Base-by-base conservation (phyloP, 2,888 invertebrate genomes). In the Xylophagus ater region DNA sequence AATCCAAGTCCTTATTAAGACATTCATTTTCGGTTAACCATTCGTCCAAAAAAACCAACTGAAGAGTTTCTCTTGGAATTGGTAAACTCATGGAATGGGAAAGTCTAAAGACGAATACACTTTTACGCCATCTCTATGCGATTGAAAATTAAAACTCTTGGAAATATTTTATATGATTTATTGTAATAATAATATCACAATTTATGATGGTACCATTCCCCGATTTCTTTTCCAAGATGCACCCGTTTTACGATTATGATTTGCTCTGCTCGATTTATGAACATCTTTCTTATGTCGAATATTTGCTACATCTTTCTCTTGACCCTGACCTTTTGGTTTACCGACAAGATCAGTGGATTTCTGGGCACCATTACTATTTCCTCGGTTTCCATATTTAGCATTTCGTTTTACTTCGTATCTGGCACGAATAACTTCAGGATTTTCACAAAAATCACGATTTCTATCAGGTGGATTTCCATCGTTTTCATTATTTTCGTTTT, bases 251-350 rank as follows among this genome's bases (percentile, higher is more conserved):
- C 89, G 70, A 62, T 78, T 86, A 64, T 89, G 88, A 67, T 89
- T 89, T 1, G 72, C 84, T 25, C 77, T 68, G 0, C 74, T 62
- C 0, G 80, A 74, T 64, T 92, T 93, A 54, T 85, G 67, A 14
- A 73, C 73, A 53, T 78, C 84, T 56, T 93, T 93, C 49, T 75
- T 74, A n/a, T 79, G 73, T 15, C 89, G 69, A 58, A 76, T 87
- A 12, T 69, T 62, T 0, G 78, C 43, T 0, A 85, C 83, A 1
- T 77, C 74, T 48, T 81, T 78, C 4, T 81, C 78, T 59, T 92
- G 92, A 0, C 88, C 89, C 56, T 87, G 84, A 0, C 88, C 88
- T 60, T 78, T 82, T 0, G 82, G 70, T 51, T 76, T 78, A 17
- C 88, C 89, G 55, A 64, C 61, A 43, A 70, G 77, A 61, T 72